phyloP scores from a whole-genome alignment of 2,113 vertebrate species.

The Murina feae region DNA sequence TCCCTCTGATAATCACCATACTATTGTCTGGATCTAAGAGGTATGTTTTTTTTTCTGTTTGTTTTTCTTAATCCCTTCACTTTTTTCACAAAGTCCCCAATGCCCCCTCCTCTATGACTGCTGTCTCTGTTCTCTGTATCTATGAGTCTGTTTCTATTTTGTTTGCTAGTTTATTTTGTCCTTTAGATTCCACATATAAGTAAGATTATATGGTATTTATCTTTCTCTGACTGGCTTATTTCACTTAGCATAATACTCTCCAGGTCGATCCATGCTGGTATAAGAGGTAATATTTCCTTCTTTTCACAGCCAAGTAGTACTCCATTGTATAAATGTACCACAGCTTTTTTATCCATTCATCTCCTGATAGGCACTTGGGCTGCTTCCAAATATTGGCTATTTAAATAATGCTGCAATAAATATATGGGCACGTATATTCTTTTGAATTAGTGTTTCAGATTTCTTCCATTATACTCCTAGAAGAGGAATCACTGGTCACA shows the following conservation, averaged over 20 bases:
- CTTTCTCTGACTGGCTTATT: not conserved
- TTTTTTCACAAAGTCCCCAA: no score
- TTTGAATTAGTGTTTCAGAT: not conserved
- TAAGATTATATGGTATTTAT: not conserved
- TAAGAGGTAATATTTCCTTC: not conserved
- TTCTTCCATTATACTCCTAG: not conserved
- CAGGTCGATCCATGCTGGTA: not conserved
- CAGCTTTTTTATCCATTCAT: not conserved
- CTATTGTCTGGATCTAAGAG: not conserved
- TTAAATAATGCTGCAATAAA: not conserved
- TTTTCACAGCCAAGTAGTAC: not conserved
- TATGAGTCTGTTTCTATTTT: not conserved
- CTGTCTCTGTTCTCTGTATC: not conserved
- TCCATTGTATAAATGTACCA: not conserved
- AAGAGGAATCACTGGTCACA: not conserved
- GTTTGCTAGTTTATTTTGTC: not conserved
- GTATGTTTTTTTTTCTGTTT: no score
- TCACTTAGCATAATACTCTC: not conserved
- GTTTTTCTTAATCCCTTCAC: no score
- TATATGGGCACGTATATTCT: not conserved
- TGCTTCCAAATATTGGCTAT: not conserved
- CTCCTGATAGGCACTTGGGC: not conserved
- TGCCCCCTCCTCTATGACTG: not conserved
- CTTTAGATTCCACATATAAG: not conserved
- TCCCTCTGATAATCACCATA: not conserved